phyloP scores from a whole-genome alignment of 2,113 vertebrate species.

The Asarcornis scutulata region DNA sequence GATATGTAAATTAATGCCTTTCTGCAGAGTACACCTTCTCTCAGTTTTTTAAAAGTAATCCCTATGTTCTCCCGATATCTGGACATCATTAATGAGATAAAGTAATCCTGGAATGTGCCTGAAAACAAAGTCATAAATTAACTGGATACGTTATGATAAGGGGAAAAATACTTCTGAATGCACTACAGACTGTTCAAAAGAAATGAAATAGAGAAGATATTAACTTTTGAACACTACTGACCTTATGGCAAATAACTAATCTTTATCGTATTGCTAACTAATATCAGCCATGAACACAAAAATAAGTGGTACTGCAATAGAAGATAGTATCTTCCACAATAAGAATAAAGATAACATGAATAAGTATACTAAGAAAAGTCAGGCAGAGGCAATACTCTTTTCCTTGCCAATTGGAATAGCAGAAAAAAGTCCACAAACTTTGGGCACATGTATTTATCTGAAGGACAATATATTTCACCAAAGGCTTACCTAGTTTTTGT shows the following conservation, averaged over 20 bases:
- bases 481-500: background rate
- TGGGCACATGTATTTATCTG: background rate
- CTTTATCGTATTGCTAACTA: background rate
- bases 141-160: background rate
- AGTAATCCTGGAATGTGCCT: background rate
- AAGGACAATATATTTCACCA: background rate
- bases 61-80: background rate
- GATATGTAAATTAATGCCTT: accelerated
- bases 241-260: background rate
- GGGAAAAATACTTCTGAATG: background rate
- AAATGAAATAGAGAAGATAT: background rate
- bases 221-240: background rate
- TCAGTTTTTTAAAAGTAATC: background rate
- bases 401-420: background rate
- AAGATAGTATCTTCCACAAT: background rate
- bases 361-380: background rate
- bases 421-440: background rate
- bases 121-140: background rate
- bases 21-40: background rate
- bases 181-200: background rate
- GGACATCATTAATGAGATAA: background rate
- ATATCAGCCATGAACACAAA: background rate
- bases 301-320: background rate
- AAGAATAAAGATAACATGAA: background rate
- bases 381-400: background rate